Conservation (phyloP, 53 echinoderm and acorn worm species). For the Arbacia lixula region DNA sequence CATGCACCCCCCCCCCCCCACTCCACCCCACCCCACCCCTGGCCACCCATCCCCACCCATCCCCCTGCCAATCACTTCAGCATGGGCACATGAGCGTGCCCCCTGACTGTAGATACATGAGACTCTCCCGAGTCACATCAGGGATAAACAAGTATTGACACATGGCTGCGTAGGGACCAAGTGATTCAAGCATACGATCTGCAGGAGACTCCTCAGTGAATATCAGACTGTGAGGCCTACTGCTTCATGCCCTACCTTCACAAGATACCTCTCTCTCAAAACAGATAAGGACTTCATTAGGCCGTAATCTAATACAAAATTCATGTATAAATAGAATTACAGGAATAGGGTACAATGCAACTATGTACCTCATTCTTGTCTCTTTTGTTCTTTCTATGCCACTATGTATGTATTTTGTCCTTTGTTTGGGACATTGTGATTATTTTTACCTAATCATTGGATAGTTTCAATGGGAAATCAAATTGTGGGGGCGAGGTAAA, state of each 20-base stretch:
- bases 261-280: too few species aligned
- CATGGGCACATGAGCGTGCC: not conserved
- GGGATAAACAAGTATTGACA: constrained; percentile 43
- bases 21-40: not conserved
- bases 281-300: not conserved
- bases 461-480: too few species aligned
- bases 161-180: not conserved
- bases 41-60: not conserved
- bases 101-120: not conserved
- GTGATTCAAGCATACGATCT: constrained; percentile 1
- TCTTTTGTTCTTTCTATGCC: too few species aligned
- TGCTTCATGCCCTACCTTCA: too few species aligned
- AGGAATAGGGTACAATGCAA: too few species aligned
- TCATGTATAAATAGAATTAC: too few species aligned
- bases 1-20: constrained; percentile 8
- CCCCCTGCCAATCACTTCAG: not conserved
- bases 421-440: too few species aligned
- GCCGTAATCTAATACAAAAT: too few species aligned
- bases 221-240: not conserved
- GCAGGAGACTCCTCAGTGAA: not conserved
- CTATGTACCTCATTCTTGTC: too few species aligned
- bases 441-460: too few species aligned
- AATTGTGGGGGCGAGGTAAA: too few species aligned
- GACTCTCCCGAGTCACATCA: not conserved
- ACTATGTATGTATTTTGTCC: too few species aligned